These are phyloP conservation scores for Fundulus diaphanus DNA, from an alignment of 2,797 vertebrate species.

Conservation along the genomic window DNA sequence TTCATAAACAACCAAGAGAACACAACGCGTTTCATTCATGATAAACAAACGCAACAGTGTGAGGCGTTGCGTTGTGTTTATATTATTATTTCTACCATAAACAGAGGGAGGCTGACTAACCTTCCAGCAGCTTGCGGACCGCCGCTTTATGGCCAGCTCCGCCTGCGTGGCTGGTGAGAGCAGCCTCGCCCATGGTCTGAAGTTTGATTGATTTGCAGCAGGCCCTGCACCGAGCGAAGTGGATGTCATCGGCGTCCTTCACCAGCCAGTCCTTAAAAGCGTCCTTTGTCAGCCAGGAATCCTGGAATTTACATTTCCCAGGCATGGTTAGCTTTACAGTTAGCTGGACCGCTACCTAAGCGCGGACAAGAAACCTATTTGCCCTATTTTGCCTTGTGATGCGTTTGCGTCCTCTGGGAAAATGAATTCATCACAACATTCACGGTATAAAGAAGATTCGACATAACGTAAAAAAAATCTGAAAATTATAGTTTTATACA, in stretches of 20 bases:
- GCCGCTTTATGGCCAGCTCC: slow-evolving; percentile 76
- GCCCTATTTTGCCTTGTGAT: slow-evolving; percentile 13
- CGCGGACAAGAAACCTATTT: background rate
- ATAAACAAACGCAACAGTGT: background rate
- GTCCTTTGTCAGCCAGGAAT: slow-evolving; percentile 70
- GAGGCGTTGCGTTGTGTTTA: too few species aligned
- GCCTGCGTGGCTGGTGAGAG: slow-evolving; percentile 76
- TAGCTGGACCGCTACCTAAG: slow-evolving; percentile 47
- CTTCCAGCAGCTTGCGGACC: slow-evolving; percentile 71
- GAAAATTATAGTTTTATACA: background rate
- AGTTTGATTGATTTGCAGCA: slow-evolving; percentile 79
- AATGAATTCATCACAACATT: background rate
- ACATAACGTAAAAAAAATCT: background rate
- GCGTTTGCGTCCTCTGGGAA: slow-evolving; percentile 18
- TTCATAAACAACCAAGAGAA: background rate
- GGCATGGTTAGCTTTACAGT: slow-evolving; percentile 64
- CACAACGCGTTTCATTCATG: background rate
- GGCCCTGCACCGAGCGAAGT: slow-evolving; percentile 72
- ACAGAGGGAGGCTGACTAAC: slow-evolving; percentile 31
- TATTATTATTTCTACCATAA: too few species aligned
- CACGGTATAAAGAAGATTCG: background rate
- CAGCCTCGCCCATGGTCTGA: slow-evolving; percentile 80
- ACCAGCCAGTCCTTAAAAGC: slow-evolving; percentile 74
- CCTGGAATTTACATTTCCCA: slow-evolving; percentile 77
- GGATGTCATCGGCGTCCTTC: slow-evolving; percentile 70